phyloP scores from a whole-genome alignment of 2,888 invertebrate species.

The Yponomeuta evonymella region DNA sequence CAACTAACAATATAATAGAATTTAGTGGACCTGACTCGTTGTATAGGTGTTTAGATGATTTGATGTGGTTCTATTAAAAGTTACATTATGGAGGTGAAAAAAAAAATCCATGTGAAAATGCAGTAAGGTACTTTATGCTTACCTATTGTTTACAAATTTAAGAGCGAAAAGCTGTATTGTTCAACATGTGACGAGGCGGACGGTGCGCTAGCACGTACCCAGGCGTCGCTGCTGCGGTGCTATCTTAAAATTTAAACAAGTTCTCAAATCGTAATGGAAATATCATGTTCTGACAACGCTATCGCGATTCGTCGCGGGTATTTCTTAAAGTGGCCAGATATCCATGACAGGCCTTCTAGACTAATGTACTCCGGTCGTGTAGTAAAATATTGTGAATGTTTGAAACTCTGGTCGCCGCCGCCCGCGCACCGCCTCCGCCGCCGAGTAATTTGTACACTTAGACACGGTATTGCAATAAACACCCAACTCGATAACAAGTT shows the following conservation, averaged over 20 bases:
- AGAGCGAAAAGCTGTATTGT: not conserved
- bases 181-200: not conserved
- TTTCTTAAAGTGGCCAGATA: slow-evolving; percentile 72
- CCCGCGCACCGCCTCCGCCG: not conserved
- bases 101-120: too few species aligned
- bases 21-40: slow-evolving; percentile 55
- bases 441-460: not conserved
- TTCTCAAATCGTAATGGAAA: slow-evolving; percentile 76
- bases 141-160: not conserved
- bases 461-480: not conserved
- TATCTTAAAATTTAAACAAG: slow-evolving; percentile 74
- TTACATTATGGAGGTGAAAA: too few species aligned
- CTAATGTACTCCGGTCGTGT: slow-evolving; percentile 30
- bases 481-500: slow-evolving; percentile 5
- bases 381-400: slow-evolving; percentile 7
- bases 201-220: not conserved
- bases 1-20: slow-evolving; percentile 29
- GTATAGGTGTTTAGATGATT: slow-evolving; percentile 29
- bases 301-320: slow-evolving; percentile 74
- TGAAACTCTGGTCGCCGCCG: not conserved
- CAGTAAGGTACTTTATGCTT: too few species aligned
- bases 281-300: slow-evolving; percentile 75
- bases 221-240: slow-evolving; percentile 20
- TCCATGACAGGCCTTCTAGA: slow-evolving; percentile 48
- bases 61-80: slow-evolving; percentile 12